Base-by-base conservation (phyloP, 2,797 vertebrate genomes). In the Petrocephalus schoutedeni region DNA sequence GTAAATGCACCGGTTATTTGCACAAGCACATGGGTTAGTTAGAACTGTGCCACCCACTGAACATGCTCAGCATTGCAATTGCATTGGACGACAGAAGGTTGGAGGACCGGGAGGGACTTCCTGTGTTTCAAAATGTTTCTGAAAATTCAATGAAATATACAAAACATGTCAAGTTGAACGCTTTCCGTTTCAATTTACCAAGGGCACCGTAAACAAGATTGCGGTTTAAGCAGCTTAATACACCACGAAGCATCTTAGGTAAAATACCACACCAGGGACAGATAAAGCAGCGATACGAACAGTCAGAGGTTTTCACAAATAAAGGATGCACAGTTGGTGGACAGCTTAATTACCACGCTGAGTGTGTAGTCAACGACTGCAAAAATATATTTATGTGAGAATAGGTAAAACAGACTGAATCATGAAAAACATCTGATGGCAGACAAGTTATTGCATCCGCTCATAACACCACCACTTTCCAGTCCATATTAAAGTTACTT, bases 21-120 rank as follows among this genome's bases (percentile, higher is more conserved):
- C 54, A 86, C 54, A 58, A 57, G 21, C 83, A 85, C 45, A 28
- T 23, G 83, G 21, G 56, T 23, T 84, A 41, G 56, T 41, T 86
- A 51, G 67, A 86, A 64, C 85, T 86, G 57, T 45, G 58, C 85
- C 85, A 45, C 86, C 59, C 59, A 64, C 51, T 49, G 58, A 64
- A 67, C n/a, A 28, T 53, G 86, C 10, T 86, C 21, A 64, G 86
- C n/a, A 64, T 86, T 86, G 59, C 58, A 86, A 51, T 64, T 64
- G 86, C 54, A 49, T 9, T 51, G 14, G 49, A 80, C 41, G 45
- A 8, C 74, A 45, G 74, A 77, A 41, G 19, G n/a, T 4, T 80
- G 45, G 41, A 80, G 8, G 74, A 80, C 74, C 45, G 19, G 2
- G 74, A 49, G 36, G 2, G 19, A 80, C 36, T 49, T 49, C 36